Evolutionary conservation across 2,888 invertebrate species (phyloP).

Genomic region (Pristionchus arcanus): DNA sequence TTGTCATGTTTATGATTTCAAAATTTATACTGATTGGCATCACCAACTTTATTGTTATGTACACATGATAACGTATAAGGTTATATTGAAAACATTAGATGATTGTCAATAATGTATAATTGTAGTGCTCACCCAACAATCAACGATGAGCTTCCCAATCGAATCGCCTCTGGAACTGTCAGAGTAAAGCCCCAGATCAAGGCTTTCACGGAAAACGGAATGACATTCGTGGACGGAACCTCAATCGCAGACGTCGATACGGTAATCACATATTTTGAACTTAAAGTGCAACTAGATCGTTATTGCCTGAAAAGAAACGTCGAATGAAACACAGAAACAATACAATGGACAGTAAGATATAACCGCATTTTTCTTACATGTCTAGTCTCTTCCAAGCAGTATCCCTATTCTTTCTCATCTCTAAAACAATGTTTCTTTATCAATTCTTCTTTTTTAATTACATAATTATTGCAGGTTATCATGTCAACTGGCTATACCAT

Average conservation of each 20-base stretch:
- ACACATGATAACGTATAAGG: no score
- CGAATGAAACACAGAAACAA: no score
- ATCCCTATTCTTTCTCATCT: no score
- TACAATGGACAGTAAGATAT: no score
- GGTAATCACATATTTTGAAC: conserved; percentile 56
- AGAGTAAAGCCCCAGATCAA: conserved; percentile 69
- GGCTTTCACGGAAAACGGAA: conserved; percentile 69
- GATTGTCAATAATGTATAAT: not conserved
- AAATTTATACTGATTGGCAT: not conserved
- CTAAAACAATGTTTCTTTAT: no score
- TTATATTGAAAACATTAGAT: no score
- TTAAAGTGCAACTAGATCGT: not conserved
- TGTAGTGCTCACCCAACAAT: conserved; percentile 75
- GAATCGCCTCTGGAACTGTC: conserved; percentile 79
- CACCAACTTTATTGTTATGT: not conserved
- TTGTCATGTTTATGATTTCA: not conserved
- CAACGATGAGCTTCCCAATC: conserved; percentile 81
- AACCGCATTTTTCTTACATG: no score
- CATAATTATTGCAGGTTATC: conserved; percentile 69
- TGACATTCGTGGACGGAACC: conserved; percentile 73
- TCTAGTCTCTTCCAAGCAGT: no score
- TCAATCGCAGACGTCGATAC: conserved; percentile 69
- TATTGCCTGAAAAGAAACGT: no score
- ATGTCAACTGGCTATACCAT: conserved; percentile 81
- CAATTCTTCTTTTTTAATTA: no score